A percentile compares a stretch with the other conserved stretches of the same genome.
These are phyloP conservation scores for Lynx canadensis DNA, from an alignment of 2,113 vertebrate species.

Conservation along the genomic window DNA sequence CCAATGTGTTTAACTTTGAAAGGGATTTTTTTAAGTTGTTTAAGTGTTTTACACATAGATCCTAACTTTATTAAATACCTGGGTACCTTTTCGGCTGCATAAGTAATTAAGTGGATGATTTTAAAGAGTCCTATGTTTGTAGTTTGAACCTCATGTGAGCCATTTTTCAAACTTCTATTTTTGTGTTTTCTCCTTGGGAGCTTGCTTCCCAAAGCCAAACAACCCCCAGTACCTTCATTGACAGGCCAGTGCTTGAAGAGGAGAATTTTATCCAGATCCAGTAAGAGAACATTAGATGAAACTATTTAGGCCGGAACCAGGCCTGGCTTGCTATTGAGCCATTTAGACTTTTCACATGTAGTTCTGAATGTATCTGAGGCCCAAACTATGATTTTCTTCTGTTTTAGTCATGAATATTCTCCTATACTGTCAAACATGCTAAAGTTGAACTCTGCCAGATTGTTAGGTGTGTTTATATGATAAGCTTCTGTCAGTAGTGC, in stretches of 20 bases:
- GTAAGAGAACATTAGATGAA: slow-evolving; percentile 14
- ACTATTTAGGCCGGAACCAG: not conserved
- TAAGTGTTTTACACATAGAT: not conserved
- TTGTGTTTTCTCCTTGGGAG: not conserved
- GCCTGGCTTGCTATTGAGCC: not conserved
- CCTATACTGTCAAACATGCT: not conserved
- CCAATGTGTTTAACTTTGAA: slow-evolving; percentile 18
- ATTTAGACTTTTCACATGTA: not conserved
- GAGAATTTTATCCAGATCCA: slow-evolving; percentile 16
- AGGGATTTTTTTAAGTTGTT: not conserved
- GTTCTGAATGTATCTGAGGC: not conserved
- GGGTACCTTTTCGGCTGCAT: not conserved
- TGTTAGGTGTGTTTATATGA: not conserved
- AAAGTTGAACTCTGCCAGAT: not conserved
- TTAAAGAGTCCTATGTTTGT: not conserved
- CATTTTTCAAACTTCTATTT: slow-evolving; percentile 29
- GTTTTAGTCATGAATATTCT: not conserved
- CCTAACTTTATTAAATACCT: not conserved
- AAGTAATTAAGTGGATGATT: slow-evolving; percentile 10
- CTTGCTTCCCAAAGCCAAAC: not conserved
- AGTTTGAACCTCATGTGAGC: not conserved
- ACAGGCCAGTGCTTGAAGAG: not conserved
- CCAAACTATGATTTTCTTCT: not conserved
- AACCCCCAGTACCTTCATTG: not conserved
- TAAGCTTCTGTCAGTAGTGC: not conserved